Evolutionary conservation across 2,797 vertebrate genomes (phyloP).

Genomic region (Menidia menidia): DNA sequence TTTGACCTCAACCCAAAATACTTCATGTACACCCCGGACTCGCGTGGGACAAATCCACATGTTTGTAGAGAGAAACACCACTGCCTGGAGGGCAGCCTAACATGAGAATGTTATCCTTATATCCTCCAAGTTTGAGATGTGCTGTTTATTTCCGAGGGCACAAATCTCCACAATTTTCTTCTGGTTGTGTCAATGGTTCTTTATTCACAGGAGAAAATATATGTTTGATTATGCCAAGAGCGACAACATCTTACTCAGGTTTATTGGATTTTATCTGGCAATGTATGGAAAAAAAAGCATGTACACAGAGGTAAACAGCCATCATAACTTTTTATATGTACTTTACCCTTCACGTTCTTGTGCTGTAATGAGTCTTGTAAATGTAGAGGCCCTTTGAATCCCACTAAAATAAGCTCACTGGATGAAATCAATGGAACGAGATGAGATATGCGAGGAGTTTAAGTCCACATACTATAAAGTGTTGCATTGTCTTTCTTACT

Average conservation of each 20-base stretch:
- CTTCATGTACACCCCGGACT: conserved; percentile 37
- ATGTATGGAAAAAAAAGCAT: neutral
- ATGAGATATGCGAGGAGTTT: conserved; percentile 60
- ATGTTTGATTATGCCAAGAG: conserved; percentile 36
- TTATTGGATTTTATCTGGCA: conserved; percentile 12
- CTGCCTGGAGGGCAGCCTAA: conserved; percentile 25
- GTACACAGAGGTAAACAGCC: conserved; percentile 30
- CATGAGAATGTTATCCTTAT: conserved; percentile 19
- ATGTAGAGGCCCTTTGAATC: conserved; percentile 39
- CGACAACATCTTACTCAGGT: conserved; percentile 43
- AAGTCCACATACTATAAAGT: conserved; percentile 56
- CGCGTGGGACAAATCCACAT: conserved; percentile 28
- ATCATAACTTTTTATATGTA: conserved; percentile 24
- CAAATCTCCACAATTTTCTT: conserved; percentile 24
- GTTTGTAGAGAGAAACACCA: conserved; percentile 30
- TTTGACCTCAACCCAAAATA: conserved; percentile 52
- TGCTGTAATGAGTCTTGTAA: conserved; percentile 51
- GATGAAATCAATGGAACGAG: conserved; percentile 63
- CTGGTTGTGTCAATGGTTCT: neutral
- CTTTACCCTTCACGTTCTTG: conserved; percentile 27
- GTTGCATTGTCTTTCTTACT: conserved; percentile 56
- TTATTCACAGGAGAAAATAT: conserved; percentile 36
- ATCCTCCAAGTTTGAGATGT: conserved; percentile 23
- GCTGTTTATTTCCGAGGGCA: conserved; percentile 16
- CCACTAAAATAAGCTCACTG: conserved; percentile 48